These are phyloP conservation scores for Syrphus vitripennis DNA, from an alignment of 2,888 invertebrate genomes.

Conservation along the genomic window DNA sequence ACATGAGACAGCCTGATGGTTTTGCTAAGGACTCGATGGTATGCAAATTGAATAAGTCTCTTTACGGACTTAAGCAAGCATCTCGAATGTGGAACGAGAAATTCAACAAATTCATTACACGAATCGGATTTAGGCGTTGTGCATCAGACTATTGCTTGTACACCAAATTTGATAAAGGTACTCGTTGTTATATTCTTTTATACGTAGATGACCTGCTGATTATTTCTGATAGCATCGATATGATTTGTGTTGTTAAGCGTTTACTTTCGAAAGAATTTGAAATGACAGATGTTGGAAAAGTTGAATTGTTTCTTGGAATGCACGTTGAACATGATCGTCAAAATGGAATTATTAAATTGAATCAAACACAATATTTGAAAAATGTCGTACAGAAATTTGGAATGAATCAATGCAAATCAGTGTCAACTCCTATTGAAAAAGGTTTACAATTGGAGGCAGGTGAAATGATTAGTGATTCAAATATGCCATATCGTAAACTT, in stretches of 20 bases:
- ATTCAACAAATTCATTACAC: background rate
- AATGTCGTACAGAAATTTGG: too few species aligned
- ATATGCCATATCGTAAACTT: too few species aligned
- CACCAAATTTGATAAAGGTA: background rate
- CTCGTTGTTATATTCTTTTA: background rate
- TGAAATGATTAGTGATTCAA: too few species aligned
- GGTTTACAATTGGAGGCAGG: too few species aligned
- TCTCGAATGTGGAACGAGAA: conserved; percentile 7
- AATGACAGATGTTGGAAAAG: background rate
- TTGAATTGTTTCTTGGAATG: background rate
- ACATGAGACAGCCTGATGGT: background rate
- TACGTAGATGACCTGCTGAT: background rate
- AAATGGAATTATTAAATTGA: background rate
- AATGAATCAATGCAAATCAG: too few species aligned
- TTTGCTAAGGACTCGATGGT: conserved; percentile 31
- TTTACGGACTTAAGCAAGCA: conserved; percentile 57
- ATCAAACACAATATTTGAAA: background rate
- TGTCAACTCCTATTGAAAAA: too few species aligned
- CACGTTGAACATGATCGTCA: background rate
- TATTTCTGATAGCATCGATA: background rate
- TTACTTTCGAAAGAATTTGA: background rate
- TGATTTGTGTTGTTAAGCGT: background rate
- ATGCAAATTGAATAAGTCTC: conserved; percentile 24
- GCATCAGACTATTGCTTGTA: background rate
- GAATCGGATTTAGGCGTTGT: background rate